These are phyloP conservation scores for Murina feae DNA, from an alignment of 2,113 vertebrate species.

Conservation along the genomic window DNA sequence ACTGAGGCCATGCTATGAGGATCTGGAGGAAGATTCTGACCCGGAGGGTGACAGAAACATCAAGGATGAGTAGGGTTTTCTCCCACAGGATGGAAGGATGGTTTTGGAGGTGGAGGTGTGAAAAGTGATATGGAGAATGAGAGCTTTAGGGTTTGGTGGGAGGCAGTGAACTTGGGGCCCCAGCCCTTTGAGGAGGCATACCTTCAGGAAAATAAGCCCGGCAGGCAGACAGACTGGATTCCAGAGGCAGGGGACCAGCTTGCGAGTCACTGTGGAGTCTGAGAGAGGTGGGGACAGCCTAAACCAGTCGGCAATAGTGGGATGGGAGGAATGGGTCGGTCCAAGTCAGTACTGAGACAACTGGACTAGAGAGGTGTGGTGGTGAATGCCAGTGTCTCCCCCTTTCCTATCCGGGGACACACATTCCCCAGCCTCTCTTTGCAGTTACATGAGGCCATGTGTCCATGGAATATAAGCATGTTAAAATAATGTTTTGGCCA, in stretches of 20 bases:
- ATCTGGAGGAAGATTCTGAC: neutral
- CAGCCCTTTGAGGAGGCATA: neutral
- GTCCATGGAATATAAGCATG: neutral
- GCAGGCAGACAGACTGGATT: neutral
- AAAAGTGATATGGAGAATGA: neutral
- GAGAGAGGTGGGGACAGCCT: neutral
- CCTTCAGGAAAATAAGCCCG: too few relatives aligned
- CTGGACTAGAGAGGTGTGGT: neutral
- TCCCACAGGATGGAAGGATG: neutral
- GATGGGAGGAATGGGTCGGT: neutral
- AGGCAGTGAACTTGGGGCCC: neutral
- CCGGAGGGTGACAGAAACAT: neutral
- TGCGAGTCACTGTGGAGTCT: neutral
- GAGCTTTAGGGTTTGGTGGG: too few relatives aligned
- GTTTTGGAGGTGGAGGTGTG: neutral
- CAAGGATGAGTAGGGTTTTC: neutral
- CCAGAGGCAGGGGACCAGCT: neutral
- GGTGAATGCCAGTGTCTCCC: neutral
- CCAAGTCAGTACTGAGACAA: neutral
- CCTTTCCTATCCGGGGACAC: neutral
- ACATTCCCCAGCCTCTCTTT: neutral
- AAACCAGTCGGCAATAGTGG: neutral
- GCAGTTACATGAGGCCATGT: neutral
- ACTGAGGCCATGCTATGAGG: neutral
- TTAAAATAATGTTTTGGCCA: too few relatives aligned